Base-by-base conservation (phyloP, 2,888 invertebrate species). In the Dichetophora obliterata region DNA sequence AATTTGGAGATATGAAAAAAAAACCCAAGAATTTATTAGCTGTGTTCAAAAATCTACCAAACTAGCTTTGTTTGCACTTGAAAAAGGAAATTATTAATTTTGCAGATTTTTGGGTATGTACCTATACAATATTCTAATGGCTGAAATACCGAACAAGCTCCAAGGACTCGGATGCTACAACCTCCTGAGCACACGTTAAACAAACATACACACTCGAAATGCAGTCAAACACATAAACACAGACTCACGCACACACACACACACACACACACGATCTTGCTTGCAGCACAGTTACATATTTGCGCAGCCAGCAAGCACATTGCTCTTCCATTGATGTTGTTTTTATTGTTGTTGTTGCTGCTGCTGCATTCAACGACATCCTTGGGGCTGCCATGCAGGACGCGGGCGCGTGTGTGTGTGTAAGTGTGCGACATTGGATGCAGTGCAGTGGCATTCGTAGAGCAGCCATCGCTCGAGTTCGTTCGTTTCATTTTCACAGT, bases 401-500 rank as follows among this genome's bases (percentile, higher is more conserved):
- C 77, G 80, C 34, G 75, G 77, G 75, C 75, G 65, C 77, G 61
- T 52, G 50, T 75, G 59, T 78, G 61, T 57, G 50, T 61, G 61
- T 75, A 34, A 75, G 34, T 75, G 48, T 66, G 27, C 24, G 22
- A 5, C 59, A 11, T 11, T 73, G 63, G 50, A 16, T 50, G 71
- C 43, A 43, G 43, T 43, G 43, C 43, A 43, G 43, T 43, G 43
- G 43, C 19, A 37, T 37, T 22, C 66, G 37, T n/a, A 63, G n/a
- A 6, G n/a, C 2, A 22, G 54, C 22, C 57, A 22, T 59, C 57
- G 19, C 27, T 19, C 59, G 43, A 24, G 8, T 24, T 63, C 68
- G 24, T 63, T 70, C 70, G 27, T 63, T 77, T 77, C 75, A 75
- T 79, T 80, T 82, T 80, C 80, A 82, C 80, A 79, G 85, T 84